Evolutionary conservation across 2,888 invertebrate genomes (phyloP), one percentile per base, ranked within the genome.

Genomic region (Eudemis profundana): DNA sequence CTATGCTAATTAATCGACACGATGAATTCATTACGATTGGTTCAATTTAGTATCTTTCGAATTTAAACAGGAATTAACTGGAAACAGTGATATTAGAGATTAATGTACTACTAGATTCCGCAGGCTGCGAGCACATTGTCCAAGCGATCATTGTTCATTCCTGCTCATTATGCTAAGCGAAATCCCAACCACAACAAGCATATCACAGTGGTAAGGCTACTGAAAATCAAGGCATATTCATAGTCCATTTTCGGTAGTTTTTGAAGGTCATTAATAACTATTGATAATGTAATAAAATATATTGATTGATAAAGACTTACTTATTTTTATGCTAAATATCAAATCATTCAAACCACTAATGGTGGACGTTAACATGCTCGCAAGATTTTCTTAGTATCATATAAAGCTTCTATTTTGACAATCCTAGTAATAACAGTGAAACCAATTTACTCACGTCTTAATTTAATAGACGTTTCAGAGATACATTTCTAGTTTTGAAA

Each of bases 381-480:
- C n/a, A n/a, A n/a, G n/a, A n/a, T n/a, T n/a, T n/a, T n/a, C n/a
- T n/a, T n/a, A n/a, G n/a, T n/a, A n/a, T n/a, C n/a, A n/a, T n/a
- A n/a, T n/a, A n/a, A n/a, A n/a, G n/a, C n/a, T n/a, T n/a, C n/a
- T n/a, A n/a, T n/a, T n/a, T 36, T 14, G 23, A 49, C 21, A 36
- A 40, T 23, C 47, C 17, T 62, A 10, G 62, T n/a, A 17, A 46
- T 42, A 63, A 12, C 42, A 40, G 27, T 50, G 10, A 46, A 56
- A 36, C 7, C 61, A 64, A 65, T 69, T n/a, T 65, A 68, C 51
- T 70, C 65, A 68, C 67, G 68, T 66, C 57, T 68, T 63, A 49
- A 57, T 61, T 63, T 65, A 68, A 70, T 68, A 38, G 68, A 57
- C 46, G 27, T 17, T 42, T 64, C 46, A 14, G 46, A 50, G 64